Base-by-base conservation (phyloP, 1,140 invertebrate genomes). In the Caenorhabditis inopinata region DNA sequence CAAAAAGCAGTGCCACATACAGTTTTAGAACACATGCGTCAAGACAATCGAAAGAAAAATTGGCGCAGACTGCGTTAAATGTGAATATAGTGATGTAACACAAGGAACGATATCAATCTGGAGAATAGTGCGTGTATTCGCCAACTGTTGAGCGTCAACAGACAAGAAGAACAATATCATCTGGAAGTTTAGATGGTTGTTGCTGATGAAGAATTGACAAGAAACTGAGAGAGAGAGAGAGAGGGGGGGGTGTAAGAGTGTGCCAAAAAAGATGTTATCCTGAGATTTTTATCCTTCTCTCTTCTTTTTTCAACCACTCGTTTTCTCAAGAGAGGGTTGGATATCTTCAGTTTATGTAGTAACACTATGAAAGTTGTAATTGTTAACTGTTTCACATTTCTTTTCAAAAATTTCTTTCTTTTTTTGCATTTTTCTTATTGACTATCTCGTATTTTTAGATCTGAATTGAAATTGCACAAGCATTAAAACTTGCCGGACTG, bases 201-300 rank as follows among this genome's bases (percentile, higher is more conserved):
- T 68, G 58, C 12, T 38, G 58, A 42, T 12, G 58, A 42, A 42
- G 32, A 68, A 9, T 29, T 12, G 58, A 12, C 18, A 51, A 51
- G 7, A n/a, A 11, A 14, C 18, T 14, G 23, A n/a, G n/a, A n/a
- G n/a, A n/a, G 21, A 32, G 51, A 32, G n/a, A n/a, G n/a, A n/a
- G n/a, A n/a, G n/a, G n/a, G n/a, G n/a, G n/a, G n/a, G n/a, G 27
- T 32, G 51, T 58, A 23, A 21, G 32, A 38, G 29, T 29, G 58
- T 68, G 58, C 58, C 58, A 68, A 68, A 68, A 68, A 68, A 68
- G 58, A 68, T 68, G 32, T 68, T 68, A 68, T 68, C 58, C 32
- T 68, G 32, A 68, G 29, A 68, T 68, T 68, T 32, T 68, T 32
- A 38, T 21, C 38, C 16, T 21, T 38, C 58, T 68, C 58, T 68